Conservation (phyloP, 2,888 invertebrate species). For the Notodonta ziczac region DNA sequence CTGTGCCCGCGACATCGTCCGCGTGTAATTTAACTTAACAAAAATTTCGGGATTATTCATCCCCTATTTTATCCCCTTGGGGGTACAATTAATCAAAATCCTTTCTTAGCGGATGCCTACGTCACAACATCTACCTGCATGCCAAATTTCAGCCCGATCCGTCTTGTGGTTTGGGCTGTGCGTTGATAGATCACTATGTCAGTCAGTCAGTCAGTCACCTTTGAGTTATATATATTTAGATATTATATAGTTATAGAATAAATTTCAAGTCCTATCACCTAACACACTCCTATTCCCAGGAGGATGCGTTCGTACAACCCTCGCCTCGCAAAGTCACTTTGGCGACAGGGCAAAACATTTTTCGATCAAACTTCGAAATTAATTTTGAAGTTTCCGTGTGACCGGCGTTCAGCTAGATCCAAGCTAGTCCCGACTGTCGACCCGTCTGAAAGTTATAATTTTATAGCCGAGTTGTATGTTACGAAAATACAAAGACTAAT, state of each 20-base stretch:
- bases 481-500: conserved; percentile 36
- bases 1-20: no score
- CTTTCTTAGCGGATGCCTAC: no score
- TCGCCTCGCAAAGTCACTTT: conserved; percentile 43
- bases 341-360: conserved; percentile 67
- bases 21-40: no score
- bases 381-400: conserved; percentile 74
- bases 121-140: no score
- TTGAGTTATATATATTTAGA: no score
- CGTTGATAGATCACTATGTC: no score
- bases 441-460: conserved; percentile 60
- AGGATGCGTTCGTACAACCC: conserved; percentile 28
- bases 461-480: conserved; percentile 52
- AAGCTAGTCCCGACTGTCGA: conserved; percentile 51
- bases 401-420: conserved; percentile 54
- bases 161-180: no score
- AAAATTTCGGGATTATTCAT: no score
- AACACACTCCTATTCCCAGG: conserved; percentile 17
- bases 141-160: no score
- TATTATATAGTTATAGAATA: neutral
- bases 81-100: no score
- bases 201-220: no score
- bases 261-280: conserved; percentile 12
- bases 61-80: no score
- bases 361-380: conserved; percentile 78